Evolutionary conservation across 2,888 invertebrate species (phyloP).

Genomic region (Drosophila melanosoma): DNA sequence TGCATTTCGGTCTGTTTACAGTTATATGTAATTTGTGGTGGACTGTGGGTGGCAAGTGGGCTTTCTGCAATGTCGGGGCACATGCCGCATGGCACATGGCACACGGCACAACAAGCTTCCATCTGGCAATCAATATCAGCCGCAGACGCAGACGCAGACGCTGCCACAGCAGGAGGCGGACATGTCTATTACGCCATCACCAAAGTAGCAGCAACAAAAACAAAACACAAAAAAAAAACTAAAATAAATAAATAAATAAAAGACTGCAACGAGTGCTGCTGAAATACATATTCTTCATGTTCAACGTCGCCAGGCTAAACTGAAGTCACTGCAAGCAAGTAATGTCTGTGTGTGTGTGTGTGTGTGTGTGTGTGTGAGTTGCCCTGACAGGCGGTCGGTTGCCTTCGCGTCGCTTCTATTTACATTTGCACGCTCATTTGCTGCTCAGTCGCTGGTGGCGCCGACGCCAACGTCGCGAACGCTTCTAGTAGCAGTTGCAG

Average conservation of each 20-base stretch:
- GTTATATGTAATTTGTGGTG: not conserved
- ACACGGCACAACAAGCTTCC: constrained; percentile 47
- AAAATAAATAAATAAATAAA: constrained; percentile 12
- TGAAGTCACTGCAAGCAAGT: constrained; percentile 23
- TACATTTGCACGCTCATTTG: constrained; percentile 64
- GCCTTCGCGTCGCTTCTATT: constrained; percentile 63
- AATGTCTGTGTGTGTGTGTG: constrained; percentile 20
- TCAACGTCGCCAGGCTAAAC: constrained; percentile 50
- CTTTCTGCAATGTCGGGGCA: not conserved
- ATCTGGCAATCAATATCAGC: constrained; percentile 58
- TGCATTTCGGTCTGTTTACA: constrained; percentile 7
- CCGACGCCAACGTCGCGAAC: constrained; percentile 35
- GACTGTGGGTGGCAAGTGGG: not conserved
- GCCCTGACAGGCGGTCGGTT: constrained; percentile 25
- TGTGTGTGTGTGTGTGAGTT: constrained; percentile 8
- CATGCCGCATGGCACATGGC: not conserved
- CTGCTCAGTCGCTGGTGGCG: constrained; percentile 50
- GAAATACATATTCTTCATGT: constrained; percentile 58
- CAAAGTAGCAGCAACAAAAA: constrained; percentile 29
- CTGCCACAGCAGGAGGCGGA: constrained; percentile 57
- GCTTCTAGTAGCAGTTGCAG: constrained; percentile 60
- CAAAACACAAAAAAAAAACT: constrained; percentile 10
- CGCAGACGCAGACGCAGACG: constrained; percentile 42
- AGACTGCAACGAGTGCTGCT: constrained; percentile 43
- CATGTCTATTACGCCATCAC: constrained; percentile 77